phyloP scores from a whole-genome alignment of 2,888 invertebrate species.

The Drosophila subsilvestris region DNA sequence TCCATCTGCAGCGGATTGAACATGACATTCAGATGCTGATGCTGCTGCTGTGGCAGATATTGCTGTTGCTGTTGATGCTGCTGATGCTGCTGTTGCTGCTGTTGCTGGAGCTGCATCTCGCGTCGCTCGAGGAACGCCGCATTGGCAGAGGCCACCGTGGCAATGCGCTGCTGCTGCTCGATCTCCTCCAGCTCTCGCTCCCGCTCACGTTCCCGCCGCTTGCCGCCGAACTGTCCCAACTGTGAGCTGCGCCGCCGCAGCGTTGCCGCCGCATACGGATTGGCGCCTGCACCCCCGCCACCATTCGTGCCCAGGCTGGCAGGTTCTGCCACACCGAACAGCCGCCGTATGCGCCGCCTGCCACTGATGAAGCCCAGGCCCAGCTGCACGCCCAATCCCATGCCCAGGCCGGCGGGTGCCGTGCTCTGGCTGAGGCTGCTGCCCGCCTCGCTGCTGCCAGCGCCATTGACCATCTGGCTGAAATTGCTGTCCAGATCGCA shows the following conservation, averaged over 20 bases:
- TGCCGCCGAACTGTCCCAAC: conserved; percentile 79
- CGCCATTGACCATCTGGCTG: conserved; percentile 82
- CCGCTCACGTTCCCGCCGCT: conserved; percentile 66
- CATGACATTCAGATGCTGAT: conserved; percentile 51
- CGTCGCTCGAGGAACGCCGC: conserved; percentile 74
- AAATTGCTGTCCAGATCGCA: conserved; percentile 83
- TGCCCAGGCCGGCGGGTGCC: conserved; percentile 47
- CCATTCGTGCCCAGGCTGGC: conserved; percentile 15
- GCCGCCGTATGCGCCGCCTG: conserved; percentile 76
- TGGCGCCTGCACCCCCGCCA: neutral
- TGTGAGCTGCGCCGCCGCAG: conserved; percentile 79
- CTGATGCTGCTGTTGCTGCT: conserved; percentile 42
- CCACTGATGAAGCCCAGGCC: conserved; percentile 75
- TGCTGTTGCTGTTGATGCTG: conserved; percentile 32
- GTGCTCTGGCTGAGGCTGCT: conserved; percentile 47
- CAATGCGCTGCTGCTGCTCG: conserved; percentile 79
- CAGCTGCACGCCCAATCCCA: conserved; percentile 60
- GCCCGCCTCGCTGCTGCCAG: conserved; percentile 58
- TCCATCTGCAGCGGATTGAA: conserved; percentile 42
- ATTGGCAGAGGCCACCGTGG: conserved; percentile 77
- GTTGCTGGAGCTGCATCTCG: conserved; percentile 60
- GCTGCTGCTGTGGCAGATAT: conserved; percentile 69
- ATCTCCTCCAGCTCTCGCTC: conserved; percentile 71
- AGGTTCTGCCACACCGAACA: conserved; percentile 73
- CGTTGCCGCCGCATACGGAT: conserved; percentile 59